Evolutionary conservation across 35 echinoderm and acorn worm genomes (phyloP).

Genomic region (Acanthaster planci): DNA sequence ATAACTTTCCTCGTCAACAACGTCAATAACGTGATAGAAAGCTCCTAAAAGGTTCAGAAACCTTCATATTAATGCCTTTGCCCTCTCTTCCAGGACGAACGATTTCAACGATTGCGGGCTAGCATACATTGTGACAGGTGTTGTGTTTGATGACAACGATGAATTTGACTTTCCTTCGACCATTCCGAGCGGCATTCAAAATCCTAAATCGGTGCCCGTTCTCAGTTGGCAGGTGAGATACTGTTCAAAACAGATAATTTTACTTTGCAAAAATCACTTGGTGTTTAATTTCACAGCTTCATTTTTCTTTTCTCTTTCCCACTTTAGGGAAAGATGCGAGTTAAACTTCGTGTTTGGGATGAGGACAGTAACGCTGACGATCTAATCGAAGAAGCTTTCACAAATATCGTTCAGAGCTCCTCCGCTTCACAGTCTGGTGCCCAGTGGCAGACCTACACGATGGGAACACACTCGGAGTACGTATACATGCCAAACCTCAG

Average conservation of each 20-base stretch:
- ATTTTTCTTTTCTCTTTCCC: background rate
- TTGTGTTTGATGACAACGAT: background rate
- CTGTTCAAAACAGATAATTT: too few species aligned
- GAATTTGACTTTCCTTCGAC: background rate
- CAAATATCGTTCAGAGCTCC: background rate
- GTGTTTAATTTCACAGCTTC: background rate
- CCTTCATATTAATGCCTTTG: too few species aligned
- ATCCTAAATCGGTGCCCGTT: background rate
- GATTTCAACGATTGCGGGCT: conserved; percentile 15
- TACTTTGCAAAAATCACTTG: too few species aligned
- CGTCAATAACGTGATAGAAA: too few species aligned
- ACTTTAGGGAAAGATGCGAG: background rate
- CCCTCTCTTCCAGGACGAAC: background rate
- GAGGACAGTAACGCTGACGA: background rate
- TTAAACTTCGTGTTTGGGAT: background rate
- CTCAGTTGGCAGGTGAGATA: background rate
- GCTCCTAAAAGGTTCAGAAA: too few species aligned
- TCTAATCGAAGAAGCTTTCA: background rate
- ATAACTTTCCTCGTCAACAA: too few species aligned
- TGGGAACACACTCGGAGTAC: conserved; percentile 15
- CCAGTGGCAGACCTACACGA: background rate
- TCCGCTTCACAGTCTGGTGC: background rate
- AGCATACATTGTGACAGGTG: background rate
- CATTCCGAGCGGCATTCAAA: background rate
- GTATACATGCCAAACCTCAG: background rate